Evolutionary conservation across 2,113 vertebrate species (phyloP).

Genomic region (Dromaius novaehollandiae): DNA sequence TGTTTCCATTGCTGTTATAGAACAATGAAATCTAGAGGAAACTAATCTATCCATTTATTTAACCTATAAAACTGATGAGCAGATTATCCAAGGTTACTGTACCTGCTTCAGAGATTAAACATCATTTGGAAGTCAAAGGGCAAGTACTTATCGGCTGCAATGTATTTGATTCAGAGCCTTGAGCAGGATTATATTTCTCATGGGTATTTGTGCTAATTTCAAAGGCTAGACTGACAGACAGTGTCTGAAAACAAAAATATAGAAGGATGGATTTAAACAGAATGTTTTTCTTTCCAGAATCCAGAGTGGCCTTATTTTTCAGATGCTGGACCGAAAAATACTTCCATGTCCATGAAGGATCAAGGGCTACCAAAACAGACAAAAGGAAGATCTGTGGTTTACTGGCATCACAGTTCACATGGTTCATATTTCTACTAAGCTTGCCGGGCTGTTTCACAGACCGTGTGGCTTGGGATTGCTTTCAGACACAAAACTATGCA

Average conservation of each 20-base stretch:
- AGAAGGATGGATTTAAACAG: slow-evolving; percentile 56
- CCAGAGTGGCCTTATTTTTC: slow-evolving; percentile 41
- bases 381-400: slow-evolving; percentile 72
- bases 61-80: slow-evolving; percentile 53
- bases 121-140: slow-evolving; percentile 63
- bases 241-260: slow-evolving; percentile 52
- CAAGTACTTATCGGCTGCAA: slow-evolving; percentile 47
- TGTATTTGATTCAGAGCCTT: slow-evolving; percentile 57
- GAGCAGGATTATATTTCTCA: slow-evolving; percentile 64
- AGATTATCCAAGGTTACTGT: slow-evolving; percentile 52
- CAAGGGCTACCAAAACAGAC: slow-evolving; percentile 76
- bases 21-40: slow-evolving; percentile 47
- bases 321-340: slow-evolving; percentile 49
- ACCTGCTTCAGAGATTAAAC: slow-evolving; percentile 57
- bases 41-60: slow-evolving; percentile 44
- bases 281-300: slow-evolving; percentile 64
- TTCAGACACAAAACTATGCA: slow-evolving; percentile 71
- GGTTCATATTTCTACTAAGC: slow-evolving; percentile 79
- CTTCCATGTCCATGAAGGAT: slow-evolving; percentile 57
- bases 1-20: neutral
- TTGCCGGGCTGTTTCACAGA: slow-evolving; percentile 62
- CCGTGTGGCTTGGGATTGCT: slow-evolving; percentile 57
- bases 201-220: slow-evolving; percentile 68
- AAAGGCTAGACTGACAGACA: slow-evolving; percentile 64
- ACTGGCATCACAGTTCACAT: slow-evolving; percentile 70